phyloP scores from a whole-genome alignment of 2,797 vertebrate species.

The Pteronotus mesoamericanus region DNA sequence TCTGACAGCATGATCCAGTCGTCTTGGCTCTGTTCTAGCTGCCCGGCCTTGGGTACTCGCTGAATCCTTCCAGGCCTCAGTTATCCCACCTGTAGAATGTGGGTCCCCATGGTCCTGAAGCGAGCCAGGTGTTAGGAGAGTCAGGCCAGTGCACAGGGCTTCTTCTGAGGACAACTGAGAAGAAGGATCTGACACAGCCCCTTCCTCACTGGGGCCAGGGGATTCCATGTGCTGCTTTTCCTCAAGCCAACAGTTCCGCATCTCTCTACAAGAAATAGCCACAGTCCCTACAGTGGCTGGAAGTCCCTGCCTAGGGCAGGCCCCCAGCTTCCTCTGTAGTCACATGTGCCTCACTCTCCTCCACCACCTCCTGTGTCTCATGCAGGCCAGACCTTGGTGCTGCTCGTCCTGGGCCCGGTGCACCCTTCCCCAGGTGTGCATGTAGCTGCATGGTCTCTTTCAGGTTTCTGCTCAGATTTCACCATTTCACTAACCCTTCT shows the following conservation, averaged over 20 bases:
- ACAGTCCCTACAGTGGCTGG: neutral
- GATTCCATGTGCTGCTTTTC: neutral
- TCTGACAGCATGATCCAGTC: rapidly evolving
- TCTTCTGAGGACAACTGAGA: neutral
- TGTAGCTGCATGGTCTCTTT: neutral
- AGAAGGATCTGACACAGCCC: neutral
- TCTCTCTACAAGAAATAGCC: neutral
- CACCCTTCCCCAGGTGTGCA: neutral
- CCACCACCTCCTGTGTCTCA: neutral
- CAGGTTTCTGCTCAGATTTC: neutral
- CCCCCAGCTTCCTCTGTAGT: neutral
- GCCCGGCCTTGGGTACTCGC: neutral
- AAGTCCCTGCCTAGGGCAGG: neutral
- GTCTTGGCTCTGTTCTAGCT: neutral
- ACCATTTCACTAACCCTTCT: neutral
- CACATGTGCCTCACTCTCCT: rapidly evolving
- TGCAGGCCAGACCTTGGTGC: rapidly evolving
- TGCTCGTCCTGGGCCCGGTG: neutral
- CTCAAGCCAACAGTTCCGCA: neutral
- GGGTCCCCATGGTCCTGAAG: neutral
- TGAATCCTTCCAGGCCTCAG: neutral
- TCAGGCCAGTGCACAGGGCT: neutral
- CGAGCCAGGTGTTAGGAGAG: neutral
- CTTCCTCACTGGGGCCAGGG: neutral
- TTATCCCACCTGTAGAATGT: neutral